Evolutionary conservation across 2,888 invertebrate species (phyloP), one percentile per base, ranked within the genome.

Genomic region (Alcis repandata): DNA sequence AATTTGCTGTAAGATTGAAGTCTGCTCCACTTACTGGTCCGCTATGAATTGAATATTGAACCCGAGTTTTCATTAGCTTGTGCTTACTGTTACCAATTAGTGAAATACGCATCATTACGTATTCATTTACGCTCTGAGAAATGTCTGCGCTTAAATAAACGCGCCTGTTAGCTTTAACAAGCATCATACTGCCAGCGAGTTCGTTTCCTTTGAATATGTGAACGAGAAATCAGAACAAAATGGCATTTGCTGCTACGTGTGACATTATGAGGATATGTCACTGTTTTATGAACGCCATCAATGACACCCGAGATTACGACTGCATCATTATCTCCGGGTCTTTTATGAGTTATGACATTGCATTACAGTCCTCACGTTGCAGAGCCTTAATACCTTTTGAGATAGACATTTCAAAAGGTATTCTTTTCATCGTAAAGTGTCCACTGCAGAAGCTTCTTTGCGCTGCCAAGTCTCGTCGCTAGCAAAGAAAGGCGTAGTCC

Each of bases 331-430:
- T 57, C 53, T 53, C 22, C n/a, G 22, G 38, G 2, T 27, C 43
- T 32, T 41, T 22, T 40, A 19, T 19, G 13, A 33, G 20, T 56
- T 59, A 64, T 64, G 43, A 59, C 54, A 59, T 32, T 59, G 59
- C 64, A 49, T 54, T 56, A 51, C 54, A 64, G 48, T 54, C 17
- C 43, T 63, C 43, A 51, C 63, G 48, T 49, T 54, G 59, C 27
- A 63, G n/a, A 20, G 46, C 36, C 27, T 36, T 59, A 49, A 49
- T 48, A 41, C 48, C 58, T 59, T 59, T 64, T 59, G 59, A 56
- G 59, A 54, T 56, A 49, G 48, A 54, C 54, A 64, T 64, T 56
- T 54, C 59, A 49, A 59, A 64, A 56, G 64, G 41, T 64, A 59
- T 49, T 64, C 63, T 51, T 57, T 56, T 22, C 57, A 43, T 22